A percentile compares a stretch with the other conserved stretches of the same genome.
These are phyloP conservation scores for Scelioninae gen. 1 DNA, from an alignment of 2,888 invertebrate genomes.

Conservation along the genomic window DNA sequence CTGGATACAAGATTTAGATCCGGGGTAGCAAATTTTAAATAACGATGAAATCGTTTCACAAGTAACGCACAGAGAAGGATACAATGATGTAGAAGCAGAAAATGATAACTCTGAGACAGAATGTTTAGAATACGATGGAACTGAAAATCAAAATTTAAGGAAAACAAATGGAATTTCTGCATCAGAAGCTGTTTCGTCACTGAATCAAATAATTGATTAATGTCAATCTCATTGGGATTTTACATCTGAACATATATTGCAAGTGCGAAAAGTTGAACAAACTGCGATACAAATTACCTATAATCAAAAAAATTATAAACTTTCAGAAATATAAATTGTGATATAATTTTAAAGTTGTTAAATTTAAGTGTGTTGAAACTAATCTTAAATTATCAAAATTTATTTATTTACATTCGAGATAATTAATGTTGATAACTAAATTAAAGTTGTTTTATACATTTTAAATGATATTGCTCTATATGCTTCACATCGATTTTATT, in stretches of 20 bases:
- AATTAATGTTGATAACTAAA: no score
- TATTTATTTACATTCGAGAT: no score
- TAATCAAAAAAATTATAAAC: neutral
- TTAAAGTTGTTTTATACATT: no score
- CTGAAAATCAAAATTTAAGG: neutral
- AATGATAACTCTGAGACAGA: neutral
- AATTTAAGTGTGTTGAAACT: no score
- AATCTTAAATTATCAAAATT: no score
- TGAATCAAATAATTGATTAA: neutral
- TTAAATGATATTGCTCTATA: no score
- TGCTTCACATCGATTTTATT: no score
- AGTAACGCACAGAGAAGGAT: neutral
- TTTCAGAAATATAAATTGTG: no score
- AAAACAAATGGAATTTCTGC: neutral
- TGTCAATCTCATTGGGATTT: neutral
- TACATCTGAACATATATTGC: neutral
- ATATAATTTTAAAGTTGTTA: no score
- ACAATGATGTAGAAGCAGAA: neutral
- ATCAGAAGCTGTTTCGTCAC: neutral
- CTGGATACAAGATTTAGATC: neutral
- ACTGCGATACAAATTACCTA: neutral
- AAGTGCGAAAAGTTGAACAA: neutral
- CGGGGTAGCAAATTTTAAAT: neutral
- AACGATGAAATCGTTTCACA: neutral
- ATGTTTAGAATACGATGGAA: neutral